Percentiles rank a stretch among this genome's conserved stretches.
Conservation (phyloP, 2,888 invertebrate species). For the Cheilosia scutellata region DNA sequence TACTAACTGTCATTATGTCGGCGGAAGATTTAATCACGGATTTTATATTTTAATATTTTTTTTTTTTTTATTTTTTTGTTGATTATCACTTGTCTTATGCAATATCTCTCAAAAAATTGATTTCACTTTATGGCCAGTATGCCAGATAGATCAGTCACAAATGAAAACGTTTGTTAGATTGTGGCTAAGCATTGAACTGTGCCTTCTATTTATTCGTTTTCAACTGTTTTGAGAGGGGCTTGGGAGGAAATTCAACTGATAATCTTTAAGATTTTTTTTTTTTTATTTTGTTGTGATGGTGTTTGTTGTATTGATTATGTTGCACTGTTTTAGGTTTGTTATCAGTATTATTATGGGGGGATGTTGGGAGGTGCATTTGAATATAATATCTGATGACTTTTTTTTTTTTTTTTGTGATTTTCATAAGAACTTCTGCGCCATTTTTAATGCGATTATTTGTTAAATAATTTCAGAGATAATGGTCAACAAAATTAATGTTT, state of each 20-base stretch:
- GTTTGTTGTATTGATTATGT: slow-evolving; percentile 31
- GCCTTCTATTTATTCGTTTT: slow-evolving; percentile 71
- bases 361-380: neutral
- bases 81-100: slow-evolving; percentile 50
- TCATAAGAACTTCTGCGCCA: neutral
- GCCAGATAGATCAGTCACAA: slow-evolving; percentile 50
- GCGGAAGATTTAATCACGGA: slow-evolving; percentile 60
- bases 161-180: slow-evolving; percentile 57
- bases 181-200: slow-evolving; percentile 27
- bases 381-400: neutral
- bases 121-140: slow-evolving; percentile 35
- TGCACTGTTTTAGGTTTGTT: slow-evolving; percentile 22
- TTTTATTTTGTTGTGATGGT: neutral
- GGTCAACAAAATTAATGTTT: no score
- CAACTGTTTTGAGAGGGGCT: slow-evolving; percentile 34
- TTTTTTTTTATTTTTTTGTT: slow-evolving; percentile 26
- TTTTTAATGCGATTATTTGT: no score
- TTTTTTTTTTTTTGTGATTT: neutral
- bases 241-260: slow-evolving; percentile 45
- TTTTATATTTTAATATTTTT: slow-evolving; percentile 28
- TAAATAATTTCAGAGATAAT: no score
- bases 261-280: slow-evolving; percentile 20
- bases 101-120: slow-evolving; percentile 42
- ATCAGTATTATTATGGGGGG: neutral
- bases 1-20: slow-evolving; percentile 72